Evolutionary conservation across 2,113 vertebrate genomes (phyloP).

Genomic region (Serranochromis macrocephalus): DNA sequence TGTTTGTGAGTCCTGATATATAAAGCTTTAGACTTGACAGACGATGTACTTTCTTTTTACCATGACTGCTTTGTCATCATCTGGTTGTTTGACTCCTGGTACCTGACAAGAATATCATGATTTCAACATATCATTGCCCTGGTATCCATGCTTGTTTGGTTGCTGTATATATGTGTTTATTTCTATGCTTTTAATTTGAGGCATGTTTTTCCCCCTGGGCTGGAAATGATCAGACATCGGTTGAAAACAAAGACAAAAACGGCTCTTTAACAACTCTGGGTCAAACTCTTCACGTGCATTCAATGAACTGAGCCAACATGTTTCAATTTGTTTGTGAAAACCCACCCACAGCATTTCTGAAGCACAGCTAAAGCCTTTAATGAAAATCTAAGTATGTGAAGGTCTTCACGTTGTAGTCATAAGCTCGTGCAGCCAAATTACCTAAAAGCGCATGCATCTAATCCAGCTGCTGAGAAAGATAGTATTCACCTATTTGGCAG

Average conservation of each 20-base stretch:
- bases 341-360: background rate
- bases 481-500: background rate
- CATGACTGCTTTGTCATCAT: background rate
- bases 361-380: background rate
- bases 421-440: background rate
- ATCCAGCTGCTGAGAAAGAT: background rate
- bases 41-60: background rate
- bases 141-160: background rate
- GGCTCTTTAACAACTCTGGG: background rate
- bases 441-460: background rate
- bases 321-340: background rate
- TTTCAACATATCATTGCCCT: background rate
- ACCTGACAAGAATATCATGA: background rate
- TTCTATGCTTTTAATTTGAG: background rate
- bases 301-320: background rate
- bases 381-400: background rate
- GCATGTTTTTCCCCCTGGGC: background rate
- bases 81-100: background rate
- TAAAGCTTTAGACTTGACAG: background rate
- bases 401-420: background rate
- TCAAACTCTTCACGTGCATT: background rate
- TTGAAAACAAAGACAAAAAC: background rate
- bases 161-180: background rate
- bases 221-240: background rate
- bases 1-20: background rate